Percentiles rank a stretch among this genome's conserved stretches.
Conservation (phyloP, 2,113 vertebrate genomes). For the Ammodytes dubius region DNA sequence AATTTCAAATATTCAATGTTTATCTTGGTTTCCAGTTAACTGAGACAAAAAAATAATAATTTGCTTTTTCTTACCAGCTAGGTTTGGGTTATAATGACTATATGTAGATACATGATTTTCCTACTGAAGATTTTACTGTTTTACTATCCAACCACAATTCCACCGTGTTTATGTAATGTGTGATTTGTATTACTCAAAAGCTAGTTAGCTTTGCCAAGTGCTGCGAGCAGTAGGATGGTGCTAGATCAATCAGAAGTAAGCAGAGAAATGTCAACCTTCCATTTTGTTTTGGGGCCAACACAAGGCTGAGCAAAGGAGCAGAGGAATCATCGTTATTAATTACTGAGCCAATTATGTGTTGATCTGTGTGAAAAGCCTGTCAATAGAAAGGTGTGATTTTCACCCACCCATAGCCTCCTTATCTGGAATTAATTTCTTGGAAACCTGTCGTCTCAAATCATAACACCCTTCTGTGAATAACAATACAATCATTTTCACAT, state of each 20-base stretch:
- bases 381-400: conserved; percentile 71
- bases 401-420: conserved; percentile 62
- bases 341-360: conserved; percentile 79
- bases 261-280: conserved; percentile 80
- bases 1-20: too few relatives aligned
- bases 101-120: too few relatives aligned
- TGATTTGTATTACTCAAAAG: conserved; percentile 11
- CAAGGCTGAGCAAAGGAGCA: conserved; percentile 65
- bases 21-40: too few relatives aligned
- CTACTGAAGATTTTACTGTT: too few relatives aligned
- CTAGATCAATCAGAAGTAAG: conserved; percentile 79
- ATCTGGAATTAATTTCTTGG: conserved; percentile 62
- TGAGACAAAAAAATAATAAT: too few relatives aligned
- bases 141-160: too few relatives aligned
- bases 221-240: conserved; percentile 63
- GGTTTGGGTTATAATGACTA: too few relatives aligned
- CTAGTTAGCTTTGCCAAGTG: conserved; percentile 68
- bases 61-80: too few relatives aligned
- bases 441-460: conserved; percentile 59
- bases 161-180: too few relatives aligned
- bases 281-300: conserved; percentile 66
- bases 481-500: conserved; percentile 56
- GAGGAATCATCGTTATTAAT: conserved; percentile 78
- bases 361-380: conserved; percentile 64
- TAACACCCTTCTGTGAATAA: conserved; percentile 53